These are phyloP conservation scores for Proterorhinus semilunaris DNA, from an alignment of 2,113 vertebrate genomes.

Conservation along the genomic window DNA sequence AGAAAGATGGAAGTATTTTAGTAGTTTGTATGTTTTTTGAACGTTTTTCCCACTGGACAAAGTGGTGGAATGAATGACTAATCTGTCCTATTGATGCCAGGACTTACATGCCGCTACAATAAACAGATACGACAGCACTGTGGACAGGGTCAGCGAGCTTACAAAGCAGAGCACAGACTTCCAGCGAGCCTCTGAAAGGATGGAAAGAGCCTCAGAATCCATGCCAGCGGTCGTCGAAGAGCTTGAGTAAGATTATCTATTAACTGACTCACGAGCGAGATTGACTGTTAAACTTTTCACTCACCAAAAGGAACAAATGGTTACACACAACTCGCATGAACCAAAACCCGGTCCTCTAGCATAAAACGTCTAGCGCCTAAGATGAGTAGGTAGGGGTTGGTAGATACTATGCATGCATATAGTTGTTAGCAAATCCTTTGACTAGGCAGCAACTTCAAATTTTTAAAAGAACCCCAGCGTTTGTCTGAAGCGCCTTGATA, in stretches of 20 bases:
- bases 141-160: slow-evolving; percentile 52
- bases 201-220: slow-evolving; percentile 41
- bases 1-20: not conserved
- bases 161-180: slow-evolving; percentile 40
- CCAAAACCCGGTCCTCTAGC: too few species aligned
- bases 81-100: slow-evolving; percentile 53
- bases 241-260: slow-evolving; percentile 66
- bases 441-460: not conserved
- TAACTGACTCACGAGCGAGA: not conserved
- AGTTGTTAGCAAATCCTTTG: not conserved
- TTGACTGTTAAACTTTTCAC: too few species aligned
- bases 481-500: not conserved
- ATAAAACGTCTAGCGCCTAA: too few species aligned
- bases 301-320: not conserved
- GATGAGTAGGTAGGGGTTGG: too few species aligned
- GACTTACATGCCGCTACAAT: slow-evolving; percentile 42
- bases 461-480: not conserved
- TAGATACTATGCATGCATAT: not conserved
- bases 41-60: slow-evolving; percentile 21
- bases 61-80: slow-evolving; percentile 21
- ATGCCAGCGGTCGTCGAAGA: slow-evolving; percentile 52
- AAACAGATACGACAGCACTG: slow-evolving; percentile 45
- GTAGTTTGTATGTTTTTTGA: slow-evolving; percentile 12
- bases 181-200: slow-evolving; percentile 43
- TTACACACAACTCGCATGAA: not conserved